Base-by-base conservation (phyloP, 2,888 invertebrate genomes). In the Gandaritis pyraliata region DNA sequence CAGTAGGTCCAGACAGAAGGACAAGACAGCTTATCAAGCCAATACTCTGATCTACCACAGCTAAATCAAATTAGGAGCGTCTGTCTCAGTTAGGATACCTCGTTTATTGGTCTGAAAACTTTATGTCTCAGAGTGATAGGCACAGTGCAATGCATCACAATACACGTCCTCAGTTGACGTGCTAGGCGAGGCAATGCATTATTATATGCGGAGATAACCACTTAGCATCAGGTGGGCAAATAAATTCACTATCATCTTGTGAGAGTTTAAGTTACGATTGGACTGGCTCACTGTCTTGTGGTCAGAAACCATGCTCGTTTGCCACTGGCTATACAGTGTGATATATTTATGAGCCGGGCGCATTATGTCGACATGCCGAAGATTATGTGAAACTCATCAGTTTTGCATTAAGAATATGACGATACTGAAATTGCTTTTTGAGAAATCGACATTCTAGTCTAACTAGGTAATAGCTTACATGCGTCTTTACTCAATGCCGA, bases 361-460 rank as follows among this genome's bases (percentile, higher is more conserved):
- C 29, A 41, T 18, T 60, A 39, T 68, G 67, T 64, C 68, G 64
- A 61, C 64, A 66, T 41, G 13, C 18, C 16, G 18, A 45, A 57
- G 58, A 59, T 64, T 64, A 56, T 64, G 56, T 56, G 52, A 68
- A 60, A 52, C 69, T 72, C 78, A 79, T 79, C 78, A 75, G 71
- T 72, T 73, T 77, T 64, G 68, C 71, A 77, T 79, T 77, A 77
- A 65, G 55, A 60, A 29, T 61, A 66, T 51, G 62, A 60, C 55
- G 49, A 38, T 54, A 23, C 16, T 45, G 47, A 71, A 41, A 58
- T 59, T 64, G 18, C 51, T 60, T 53, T 58, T 29, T 30, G 59
- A 60, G 62, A 50, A 57, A 53, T 59, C 52, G 23, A 39, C 52
- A 39, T 23, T 48, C 18, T 51, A 64, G 52, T 48, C 18, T 51